These are phyloP conservation scores for Smittia aterrima DNA, from an alignment of 2,888 invertebrate genomes.

Conservation along the genomic window DNA sequence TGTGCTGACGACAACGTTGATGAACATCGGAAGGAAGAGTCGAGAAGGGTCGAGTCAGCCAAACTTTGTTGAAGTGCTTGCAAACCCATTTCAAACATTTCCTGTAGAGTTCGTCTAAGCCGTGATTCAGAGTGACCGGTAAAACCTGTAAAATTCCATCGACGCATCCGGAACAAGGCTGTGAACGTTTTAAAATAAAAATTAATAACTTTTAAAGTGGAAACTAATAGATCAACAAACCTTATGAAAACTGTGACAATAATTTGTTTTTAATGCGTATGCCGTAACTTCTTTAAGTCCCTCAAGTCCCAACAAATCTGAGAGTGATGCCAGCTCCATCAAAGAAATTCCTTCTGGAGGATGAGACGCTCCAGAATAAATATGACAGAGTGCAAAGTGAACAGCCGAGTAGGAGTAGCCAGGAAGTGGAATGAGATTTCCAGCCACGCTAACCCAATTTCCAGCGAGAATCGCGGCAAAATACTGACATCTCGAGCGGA, in stretches of 20 bases:
- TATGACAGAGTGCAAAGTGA: constrained; percentile 88
- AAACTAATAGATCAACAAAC: too few species aligned
- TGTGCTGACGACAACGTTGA: constrained; percentile 80
- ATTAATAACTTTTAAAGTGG: too few species aligned
- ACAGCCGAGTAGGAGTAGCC: constrained; percentile 80
- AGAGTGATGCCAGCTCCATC: constrained; percentile 81
- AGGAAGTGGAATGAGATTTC: constrained; percentile 79
- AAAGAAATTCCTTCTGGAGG: constrained; percentile 84
- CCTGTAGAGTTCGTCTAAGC: constrained; percentile 81
- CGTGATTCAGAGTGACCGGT: constrained; percentile 79
- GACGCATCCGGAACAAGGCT: constrained; percentile 87
- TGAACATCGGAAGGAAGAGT: constrained; percentile 77
- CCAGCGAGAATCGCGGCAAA: constrained; percentile 89
- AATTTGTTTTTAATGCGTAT: constrained; percentile 80
- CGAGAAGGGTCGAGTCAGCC: constrained; percentile 89
- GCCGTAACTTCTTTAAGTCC: constrained; percentile 90
- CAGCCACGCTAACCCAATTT: constrained; percentile 75
- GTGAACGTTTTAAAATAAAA: constrained; percentile 42
- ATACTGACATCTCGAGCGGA: constrained; percentile 87
- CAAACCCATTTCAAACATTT: constrained; percentile 86
- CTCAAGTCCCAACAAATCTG: constrained; percentile 86
- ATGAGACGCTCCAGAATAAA: constrained; percentile 88
- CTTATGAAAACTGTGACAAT: constrained; percentile 93
- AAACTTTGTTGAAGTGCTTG: constrained; percentile 80
- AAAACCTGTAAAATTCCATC: constrained; percentile 85